Evolutionary conservation across 2,797 vertebrate species (phyloP).

Genomic region (Fringilla coelebs): DNA sequence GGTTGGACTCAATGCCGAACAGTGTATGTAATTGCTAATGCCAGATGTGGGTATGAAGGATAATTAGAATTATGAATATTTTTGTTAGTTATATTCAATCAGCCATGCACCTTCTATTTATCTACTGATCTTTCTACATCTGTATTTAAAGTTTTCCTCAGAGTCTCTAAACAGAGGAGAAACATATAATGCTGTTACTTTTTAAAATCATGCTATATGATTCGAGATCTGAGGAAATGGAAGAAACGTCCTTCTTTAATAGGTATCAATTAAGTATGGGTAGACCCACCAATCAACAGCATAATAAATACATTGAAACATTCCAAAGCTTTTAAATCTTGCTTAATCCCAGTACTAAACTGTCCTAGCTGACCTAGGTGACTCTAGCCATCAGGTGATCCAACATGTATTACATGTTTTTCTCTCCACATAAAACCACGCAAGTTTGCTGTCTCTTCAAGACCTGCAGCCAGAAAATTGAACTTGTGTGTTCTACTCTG

Average conservation of each 20-base stretch:
- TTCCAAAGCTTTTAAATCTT: neutral
- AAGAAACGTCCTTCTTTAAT: neutral
- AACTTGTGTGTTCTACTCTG: neutral
- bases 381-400: neutral
- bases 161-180: neutral
- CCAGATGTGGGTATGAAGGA: neutral
- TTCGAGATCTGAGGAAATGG: neutral
- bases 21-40: neutral
- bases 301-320: neutral
- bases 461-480: neutral
- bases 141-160: neutral
- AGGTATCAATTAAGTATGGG: neutral
- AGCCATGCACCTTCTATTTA: neutral
- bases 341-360: neutral
- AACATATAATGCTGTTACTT: neutral
- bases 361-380: neutral
- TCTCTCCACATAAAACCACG: accelerated
- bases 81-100: neutral
- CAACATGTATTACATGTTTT: neutral
- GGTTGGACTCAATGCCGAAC: neutral
- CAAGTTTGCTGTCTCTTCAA: neutral
- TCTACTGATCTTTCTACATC: neutral
- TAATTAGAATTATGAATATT: neutral
- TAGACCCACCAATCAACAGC: neutral
- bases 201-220: neutral